A percentile compares a stretch with the other conserved stretches of the same genome.
Conservation (phyloP, 1,140 invertebrate genomes). For the Rhagoletis pomonella region DNA sequence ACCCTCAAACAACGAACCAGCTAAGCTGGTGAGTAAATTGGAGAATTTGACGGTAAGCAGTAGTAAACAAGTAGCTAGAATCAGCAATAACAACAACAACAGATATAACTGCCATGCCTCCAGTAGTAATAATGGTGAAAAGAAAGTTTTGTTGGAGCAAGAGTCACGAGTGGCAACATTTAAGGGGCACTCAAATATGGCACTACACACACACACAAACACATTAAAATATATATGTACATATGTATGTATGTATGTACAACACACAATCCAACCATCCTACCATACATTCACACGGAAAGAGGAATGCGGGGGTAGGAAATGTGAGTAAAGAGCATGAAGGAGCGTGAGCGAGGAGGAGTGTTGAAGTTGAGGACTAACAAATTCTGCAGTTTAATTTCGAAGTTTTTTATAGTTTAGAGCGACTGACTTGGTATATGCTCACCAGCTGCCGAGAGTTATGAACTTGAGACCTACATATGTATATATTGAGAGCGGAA, state of each 20-base stretch:
- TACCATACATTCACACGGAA: neutral
- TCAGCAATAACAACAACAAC: neutral
- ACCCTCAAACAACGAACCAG: slow-evolving; percentile 68
- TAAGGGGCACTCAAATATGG: neutral
- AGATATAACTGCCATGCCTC: neutral
- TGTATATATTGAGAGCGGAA: too few species aligned
- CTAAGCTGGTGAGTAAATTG: neutral
- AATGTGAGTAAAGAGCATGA: neutral
- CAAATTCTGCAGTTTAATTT: too few species aligned
- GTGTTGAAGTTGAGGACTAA: too few species aligned
- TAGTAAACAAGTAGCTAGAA: neutral
- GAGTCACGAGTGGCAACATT: slow-evolving; percentile 29
- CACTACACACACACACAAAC: neutral
- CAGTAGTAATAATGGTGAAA: neutral
- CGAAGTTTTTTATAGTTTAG: too few species aligned
- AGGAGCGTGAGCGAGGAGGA: neutral
- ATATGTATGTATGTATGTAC: too few species aligned
- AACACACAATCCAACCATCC: neutral
- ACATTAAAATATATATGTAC: neutral
- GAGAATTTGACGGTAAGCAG: neutral
- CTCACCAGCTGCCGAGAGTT: too few species aligned
- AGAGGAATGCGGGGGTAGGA: neutral
- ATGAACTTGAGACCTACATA: too few species aligned
- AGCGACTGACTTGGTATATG: too few species aligned
- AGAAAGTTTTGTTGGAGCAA: neutral